A percentile compares a stretch with the other conserved stretches of the same genome.
Conservation (phyloP, 2,888 invertebrate species). For the Drosophila kuntzei region DNA sequence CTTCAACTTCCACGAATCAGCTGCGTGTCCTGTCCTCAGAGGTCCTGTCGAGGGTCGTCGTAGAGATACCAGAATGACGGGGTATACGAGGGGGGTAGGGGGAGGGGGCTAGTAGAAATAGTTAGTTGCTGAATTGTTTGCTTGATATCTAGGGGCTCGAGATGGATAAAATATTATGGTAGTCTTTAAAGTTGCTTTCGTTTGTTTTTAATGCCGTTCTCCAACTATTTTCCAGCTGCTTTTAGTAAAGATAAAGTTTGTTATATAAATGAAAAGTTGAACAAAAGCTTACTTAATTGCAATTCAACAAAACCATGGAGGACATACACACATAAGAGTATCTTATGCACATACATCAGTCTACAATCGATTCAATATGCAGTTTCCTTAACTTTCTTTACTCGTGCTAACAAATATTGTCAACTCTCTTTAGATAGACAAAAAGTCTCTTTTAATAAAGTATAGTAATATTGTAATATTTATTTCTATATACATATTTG, state of each 20-base stretch:
- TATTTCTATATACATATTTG: too few species aligned
- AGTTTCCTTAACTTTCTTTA: not conserved
- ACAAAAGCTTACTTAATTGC: conserved; percentile 25
- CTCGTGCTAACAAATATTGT: not conserved
- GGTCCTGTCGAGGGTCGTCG: not conserved
- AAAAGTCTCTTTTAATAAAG: not conserved
- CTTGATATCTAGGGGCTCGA: conserved; percentile 33
- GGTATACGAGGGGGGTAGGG: too few species aligned
- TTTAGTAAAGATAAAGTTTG: conserved; percentile 18
- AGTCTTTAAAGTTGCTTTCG: conserved; percentile 24
- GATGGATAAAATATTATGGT: conserved; percentile 49
- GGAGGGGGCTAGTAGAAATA: not conserved
- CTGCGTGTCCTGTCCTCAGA: conserved; percentile 14
- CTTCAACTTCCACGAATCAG: conserved; percentile 21
- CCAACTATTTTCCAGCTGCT: conserved; percentile 38
- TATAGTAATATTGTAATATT: too few species aligned
- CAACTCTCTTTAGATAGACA: not conserved
- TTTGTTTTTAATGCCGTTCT: conserved; percentile 32
- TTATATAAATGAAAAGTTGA: conserved; percentile 15
- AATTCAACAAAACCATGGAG: conserved; percentile 19
- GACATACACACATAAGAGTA: not conserved
- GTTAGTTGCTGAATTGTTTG: conserved; percentile 40
- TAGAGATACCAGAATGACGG: not conserved
- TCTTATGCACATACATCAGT: not conserved
- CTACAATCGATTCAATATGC: not conserved